A percentile compares a stretch with the other conserved stretches of the same genome.
These are phyloP conservation scores for Oryzaephilus surinamensis DNA, from an alignment of 1,140 invertebrate species.

Conservation along the genomic window DNA sequence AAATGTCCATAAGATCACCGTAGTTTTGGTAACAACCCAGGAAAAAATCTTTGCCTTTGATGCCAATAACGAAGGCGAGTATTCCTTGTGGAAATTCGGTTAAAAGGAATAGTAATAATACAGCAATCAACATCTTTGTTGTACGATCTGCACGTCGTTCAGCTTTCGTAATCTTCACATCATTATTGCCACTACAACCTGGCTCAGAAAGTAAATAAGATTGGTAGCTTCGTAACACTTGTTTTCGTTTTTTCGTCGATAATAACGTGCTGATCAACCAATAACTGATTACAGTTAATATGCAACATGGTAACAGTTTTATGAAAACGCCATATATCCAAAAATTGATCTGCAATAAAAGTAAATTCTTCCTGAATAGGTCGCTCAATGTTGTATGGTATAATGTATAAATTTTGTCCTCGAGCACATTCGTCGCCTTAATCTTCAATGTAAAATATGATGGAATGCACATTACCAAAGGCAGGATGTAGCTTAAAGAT, in stretches of 20 bases:
- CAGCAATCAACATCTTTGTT: slow-evolving; percentile 80
- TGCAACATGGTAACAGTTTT: slow-evolving; percentile 72
- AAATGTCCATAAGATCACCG: slow-evolving; percentile 83
- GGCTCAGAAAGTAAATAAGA: slow-evolving; percentile 37
- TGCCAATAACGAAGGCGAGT: slow-evolving; percentile 58
- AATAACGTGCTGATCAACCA: slow-evolving; percentile 67
- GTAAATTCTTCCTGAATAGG: slow-evolving; percentile 45
- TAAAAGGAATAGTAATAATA: slow-evolving; percentile 73
- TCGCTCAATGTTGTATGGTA: slow-evolving; percentile 53
- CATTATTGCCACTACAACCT: neutral
- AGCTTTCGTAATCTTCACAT: slow-evolving; percentile 42
- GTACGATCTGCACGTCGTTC: slow-evolving; percentile 71
- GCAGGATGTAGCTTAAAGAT: slow-evolving; percentile 56
- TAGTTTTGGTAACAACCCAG: slow-evolving; percentile 63
- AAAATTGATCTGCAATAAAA: slow-evolving; percentile 64
- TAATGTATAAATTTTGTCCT: slow-evolving; percentile 40
- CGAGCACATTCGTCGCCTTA: slow-evolving; percentile 35
- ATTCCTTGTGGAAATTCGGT: slow-evolving; percentile 81
- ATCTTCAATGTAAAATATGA: slow-evolving; percentile 62
- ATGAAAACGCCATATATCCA: slow-evolving; percentile 79
- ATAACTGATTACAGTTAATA: slow-evolving; percentile 72
- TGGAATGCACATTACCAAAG: slow-evolving; percentile 67
- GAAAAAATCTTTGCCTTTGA: slow-evolving; percentile 65
- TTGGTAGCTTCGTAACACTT: slow-evolving; percentile 53
- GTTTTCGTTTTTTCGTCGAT: slow-evolving; percentile 56